Base-by-base conservation (phyloP, 1,140 invertebrate genomes). In the Pachypsylla venusta region DNA sequence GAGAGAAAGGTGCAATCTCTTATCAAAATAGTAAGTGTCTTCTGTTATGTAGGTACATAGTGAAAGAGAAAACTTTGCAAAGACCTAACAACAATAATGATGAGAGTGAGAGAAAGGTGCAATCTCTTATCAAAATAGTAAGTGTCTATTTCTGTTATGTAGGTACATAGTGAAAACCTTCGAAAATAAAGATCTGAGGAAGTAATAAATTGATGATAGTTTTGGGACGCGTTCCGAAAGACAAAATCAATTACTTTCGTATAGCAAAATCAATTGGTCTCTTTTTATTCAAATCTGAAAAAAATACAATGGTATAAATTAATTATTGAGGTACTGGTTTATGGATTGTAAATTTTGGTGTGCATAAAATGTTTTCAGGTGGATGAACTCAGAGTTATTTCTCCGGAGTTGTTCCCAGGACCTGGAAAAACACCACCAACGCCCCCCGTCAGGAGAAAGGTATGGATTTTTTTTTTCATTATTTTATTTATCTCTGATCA, bases 1-100 rank as follows among this genome's bases (percentile, higher is more conserved):
- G 54, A 74, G 60, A 73, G 76, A 62, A 68, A 75, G 26, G 79
- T 83, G 53, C 71, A 79, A 64, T 79, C 79, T 28, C 80, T 86
- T 62, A 76, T 84, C 27, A 76, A 76, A 60, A 79, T 80, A 60
- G 75, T 87, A 20, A 80, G 79, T 58, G 74, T 76, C 59, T 69
- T 62, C 24, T 39, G 54, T 60, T 56, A 53, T 7, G 54, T 59
- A 25, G 35, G 60, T 27, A 53, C 25, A 25, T 54, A 53, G 27
- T 60, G 56, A 88, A 89, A 61, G 89, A 93, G 67, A 76, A 84
- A 2, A 80, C 80, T 81, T 62, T 88, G 93, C 64, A 75, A 85
- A n/a, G 86, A 90, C 62, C 79, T 81, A 30, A 65, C 79, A n/a
- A 73, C 74, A 58, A 70, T 74, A 48, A 68, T 74, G 16, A 75